Conservation (phyloP, 2,113 vertebrate species). For the Corythornis vintsioides region DNA sequence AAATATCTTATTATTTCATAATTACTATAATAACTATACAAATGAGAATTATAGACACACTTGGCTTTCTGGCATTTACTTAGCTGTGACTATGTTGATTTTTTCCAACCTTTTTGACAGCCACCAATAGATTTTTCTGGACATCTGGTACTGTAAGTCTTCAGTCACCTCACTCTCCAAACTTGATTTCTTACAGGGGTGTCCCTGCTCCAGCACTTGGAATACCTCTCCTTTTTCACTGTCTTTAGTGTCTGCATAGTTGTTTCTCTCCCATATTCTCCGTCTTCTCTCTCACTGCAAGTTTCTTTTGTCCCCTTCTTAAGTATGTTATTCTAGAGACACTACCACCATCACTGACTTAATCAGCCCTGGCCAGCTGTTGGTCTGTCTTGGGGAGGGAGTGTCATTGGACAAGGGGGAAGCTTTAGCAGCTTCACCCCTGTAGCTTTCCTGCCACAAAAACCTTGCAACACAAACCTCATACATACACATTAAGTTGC, state of each 20-base stretch:
- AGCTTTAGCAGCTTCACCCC: not conserved
- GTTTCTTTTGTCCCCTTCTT: not conserved
- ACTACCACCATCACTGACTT: not conserved
- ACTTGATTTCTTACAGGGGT: not conserved
- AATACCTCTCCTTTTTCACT: not conserved
- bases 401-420: fast-evolving
- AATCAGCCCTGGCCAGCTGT: not conserved
- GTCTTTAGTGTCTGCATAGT: not conserved
- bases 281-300: not conserved
- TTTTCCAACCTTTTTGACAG: not conserved
- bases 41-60: not conserved
- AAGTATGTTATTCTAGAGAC: not conserved
- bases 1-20: not conserved
- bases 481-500: not conserved
- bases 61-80: not conserved
- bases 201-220: not conserved
- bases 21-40: too few relatives aligned
- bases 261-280: not conserved
- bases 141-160: not conserved
- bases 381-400: not conserved
- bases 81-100: not conserved
- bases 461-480: not conserved
- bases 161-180: not conserved
- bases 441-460: not conserved
- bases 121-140: not conserved